Percentiles rank a stretch among this genome's conserved stretches.
Evolutionary conservation across 2,797 vertebrate species (phyloP).

Genomic region (Crax fasciolata): DNA sequence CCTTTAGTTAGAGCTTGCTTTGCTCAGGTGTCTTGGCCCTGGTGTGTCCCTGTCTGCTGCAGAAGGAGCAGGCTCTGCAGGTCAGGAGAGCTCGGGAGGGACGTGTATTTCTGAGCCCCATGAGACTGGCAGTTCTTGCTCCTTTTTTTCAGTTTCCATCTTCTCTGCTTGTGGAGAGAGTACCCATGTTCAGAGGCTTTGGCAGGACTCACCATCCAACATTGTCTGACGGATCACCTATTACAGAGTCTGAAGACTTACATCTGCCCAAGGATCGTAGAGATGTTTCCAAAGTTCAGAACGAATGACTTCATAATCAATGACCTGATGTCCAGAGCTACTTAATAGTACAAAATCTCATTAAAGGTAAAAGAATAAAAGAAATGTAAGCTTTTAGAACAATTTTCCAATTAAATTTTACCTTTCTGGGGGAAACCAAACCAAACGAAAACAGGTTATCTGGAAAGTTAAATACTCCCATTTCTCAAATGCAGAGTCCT

Average conservation of each 20-base stretch:
- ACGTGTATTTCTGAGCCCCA: background rate
- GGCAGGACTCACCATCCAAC: background rate
- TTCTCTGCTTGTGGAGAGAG: background rate
- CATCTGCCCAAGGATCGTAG: background rate
- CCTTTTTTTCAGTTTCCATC: background rate
- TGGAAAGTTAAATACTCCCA: background rate
- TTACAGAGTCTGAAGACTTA: background rate
- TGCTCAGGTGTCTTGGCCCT: background rate
- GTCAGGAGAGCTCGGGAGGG: background rate
- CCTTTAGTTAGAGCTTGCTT: background rate
- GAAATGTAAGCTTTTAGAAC: background rate
- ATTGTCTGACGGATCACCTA: background rate
- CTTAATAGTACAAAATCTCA: background rate
- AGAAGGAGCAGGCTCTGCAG: background rate
- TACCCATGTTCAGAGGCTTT: background rate
- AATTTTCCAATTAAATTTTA: background rate
- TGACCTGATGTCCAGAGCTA: background rate
- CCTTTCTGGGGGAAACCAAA: background rate
- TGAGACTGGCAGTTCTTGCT: background rate
- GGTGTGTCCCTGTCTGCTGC: background rate
- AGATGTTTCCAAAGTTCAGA: background rate
- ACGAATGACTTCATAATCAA: background rate
- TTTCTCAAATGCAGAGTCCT: background rate
- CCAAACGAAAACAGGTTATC: background rate
- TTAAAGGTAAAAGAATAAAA: background rate